Conservation (phyloP, 2,113 vertebrate genomes). For the Ceyx melanurus region DNA sequence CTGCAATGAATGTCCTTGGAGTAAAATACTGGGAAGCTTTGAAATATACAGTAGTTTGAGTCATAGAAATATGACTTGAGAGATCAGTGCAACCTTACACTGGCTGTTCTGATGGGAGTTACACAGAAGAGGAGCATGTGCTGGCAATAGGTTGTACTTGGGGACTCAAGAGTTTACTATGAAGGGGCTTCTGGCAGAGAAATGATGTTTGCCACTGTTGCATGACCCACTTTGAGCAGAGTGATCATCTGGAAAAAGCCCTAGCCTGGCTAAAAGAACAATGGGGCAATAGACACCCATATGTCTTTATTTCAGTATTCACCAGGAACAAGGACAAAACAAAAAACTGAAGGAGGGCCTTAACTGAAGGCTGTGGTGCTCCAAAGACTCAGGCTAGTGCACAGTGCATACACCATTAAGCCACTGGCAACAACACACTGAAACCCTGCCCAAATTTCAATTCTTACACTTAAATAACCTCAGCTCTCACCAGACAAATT, state of each 20-base stretch:
- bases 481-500: slow-evolving; percentile 66
- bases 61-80: not conserved
- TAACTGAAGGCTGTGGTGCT: not conserved
- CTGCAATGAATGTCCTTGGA: not conserved
- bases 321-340: not conserved
- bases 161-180: not conserved
- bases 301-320: not conserved
- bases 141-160: not conserved
- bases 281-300: not conserved
- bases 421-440: slow-evolving; percentile 5
- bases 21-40: not conserved
- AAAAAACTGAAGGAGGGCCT: not conserved
- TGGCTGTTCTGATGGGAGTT: not conserved
- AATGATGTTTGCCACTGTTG: not conserved
- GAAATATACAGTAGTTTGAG: not conserved
- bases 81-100: not conserved
- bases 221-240: not conserved
- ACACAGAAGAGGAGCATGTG: not conserved
- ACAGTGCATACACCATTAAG: slow-evolving; percentile 13
- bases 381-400: not conserved
- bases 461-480: slow-evolving; percentile 65
- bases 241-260: not conserved
- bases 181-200: not conserved
- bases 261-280: not conserved
- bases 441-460: slow-evolving; percentile 59